Evolutionary conservation across 2,113 vertebrate species (phyloP).

Genomic region (Lepidothrix coronata): DNA sequence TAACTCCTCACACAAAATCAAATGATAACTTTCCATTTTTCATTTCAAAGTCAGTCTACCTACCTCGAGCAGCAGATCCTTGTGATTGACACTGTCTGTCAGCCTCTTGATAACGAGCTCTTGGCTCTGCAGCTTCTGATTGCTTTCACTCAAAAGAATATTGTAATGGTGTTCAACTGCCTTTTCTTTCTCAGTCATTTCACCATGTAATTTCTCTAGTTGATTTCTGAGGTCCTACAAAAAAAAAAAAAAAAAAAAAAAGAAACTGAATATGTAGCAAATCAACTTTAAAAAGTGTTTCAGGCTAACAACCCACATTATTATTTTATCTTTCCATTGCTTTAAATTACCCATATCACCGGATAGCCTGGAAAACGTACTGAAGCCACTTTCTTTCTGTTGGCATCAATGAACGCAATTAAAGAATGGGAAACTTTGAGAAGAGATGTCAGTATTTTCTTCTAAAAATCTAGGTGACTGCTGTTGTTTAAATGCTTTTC

Average conservation of each 20-base stretch:
- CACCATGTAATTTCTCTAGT: constrained; percentile 85
- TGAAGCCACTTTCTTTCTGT: neutral
- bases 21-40: neutral
- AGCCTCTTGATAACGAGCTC: constrained; percentile 80
- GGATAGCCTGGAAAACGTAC: neutral
- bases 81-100: constrained; percentile 77
- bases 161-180: constrained; percentile 79
- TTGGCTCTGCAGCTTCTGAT: constrained; percentile 78
- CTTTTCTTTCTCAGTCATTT: constrained; percentile 82
- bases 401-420: neutral
- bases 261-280: neutral
- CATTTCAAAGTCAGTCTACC: neutral
- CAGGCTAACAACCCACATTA: neutral
- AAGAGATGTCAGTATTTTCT: neutral
- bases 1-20: neutral
- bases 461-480: neutral
- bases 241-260: neutral
- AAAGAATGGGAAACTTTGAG: neutral
- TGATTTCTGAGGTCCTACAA: constrained; percentile 88
- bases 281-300: constrained; percentile 1
- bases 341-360: neutral
- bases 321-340: neutral
- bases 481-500: neutral
- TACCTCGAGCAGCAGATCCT: constrained; percentile 87
- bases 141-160: constrained; percentile 80